Evolutionary conservation across 2,113 vertebrate species (phyloP), one percentile per base, ranked within the genome.

Genomic region (Hippocampus guttulatus): DNA sequence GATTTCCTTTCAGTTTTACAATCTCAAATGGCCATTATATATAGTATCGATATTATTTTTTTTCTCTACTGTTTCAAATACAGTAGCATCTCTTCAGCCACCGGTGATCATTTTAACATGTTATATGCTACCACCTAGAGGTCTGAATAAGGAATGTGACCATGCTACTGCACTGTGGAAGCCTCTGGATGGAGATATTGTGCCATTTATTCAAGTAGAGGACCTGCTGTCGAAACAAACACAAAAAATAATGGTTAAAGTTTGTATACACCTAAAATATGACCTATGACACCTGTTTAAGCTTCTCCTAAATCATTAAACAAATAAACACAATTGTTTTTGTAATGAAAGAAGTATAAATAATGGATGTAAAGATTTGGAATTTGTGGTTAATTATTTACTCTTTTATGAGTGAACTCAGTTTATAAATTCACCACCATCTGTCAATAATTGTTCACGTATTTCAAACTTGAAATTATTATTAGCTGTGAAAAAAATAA

Each of bases 131-230:
- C 86, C 88, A 84, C 76, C 90, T 88, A 85, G 70, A 74, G 88
- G 88, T 47, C 15, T n/a, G 1, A 25, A 11, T 33, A 25, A 43
- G 54, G 27, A 30, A 79, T 33, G 30, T 76, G 57, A 21, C n/a
- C 0, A 12, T 10, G 52, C 67, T 81, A 70, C 55, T 74, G 45
- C 65, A n/a, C 38, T 25, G 62, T 43, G 2, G 25, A 6, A 63
- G 69, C 85, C 88, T 87, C 84, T 85, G 85, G 84, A 81, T 87
- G 85, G 85, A 79, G 86, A 75, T 73, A 75, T 78, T 78, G 89
- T 62, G 16, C 77, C 43, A 58, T 68, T 82, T 80, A 77, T 73
- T 8, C 5, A 43, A 43, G 21, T n/a, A 10, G 16, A 20, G 7
- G 7, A 18, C 6, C 14, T 33, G 8, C 52, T 14, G 55, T 57